Percentiles rank a stretch among this genome's conserved stretches.
Evolutionary conservation across 2,888 invertebrate genomes (phyloP).

Genomic region (Tenthredo scrophulariae): DNA sequence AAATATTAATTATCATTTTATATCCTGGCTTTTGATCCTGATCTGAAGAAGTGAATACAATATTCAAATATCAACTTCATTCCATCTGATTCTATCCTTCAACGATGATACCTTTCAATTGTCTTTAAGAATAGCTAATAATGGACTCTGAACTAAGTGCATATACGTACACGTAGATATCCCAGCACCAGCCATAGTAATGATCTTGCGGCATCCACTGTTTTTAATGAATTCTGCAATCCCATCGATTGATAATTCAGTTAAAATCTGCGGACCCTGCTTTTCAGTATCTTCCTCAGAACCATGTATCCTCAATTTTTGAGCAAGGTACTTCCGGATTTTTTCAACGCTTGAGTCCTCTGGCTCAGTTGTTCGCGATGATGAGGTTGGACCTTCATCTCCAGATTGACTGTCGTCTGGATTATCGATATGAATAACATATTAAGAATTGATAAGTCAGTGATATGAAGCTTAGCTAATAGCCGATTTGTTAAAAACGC

Average conservation of each 20-base stretch:
- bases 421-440: background rate
- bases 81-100: background rate
- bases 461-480: background rate
- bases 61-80: background rate
- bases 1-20: background rate
- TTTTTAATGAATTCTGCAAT: slow-evolving; percentile 89
- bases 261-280: slow-evolving; percentile 80
- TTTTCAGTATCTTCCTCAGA: slow-evolving; percentile 74
- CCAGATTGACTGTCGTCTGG: background rate
- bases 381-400: slow-evolving; percentile 32
- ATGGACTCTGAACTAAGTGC: background rate
- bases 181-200: slow-evolving; percentile 97
- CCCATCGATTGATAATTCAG: slow-evolving; percentile 87
- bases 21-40: background rate
- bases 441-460: background rate
- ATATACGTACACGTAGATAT: slow-evolving; percentile 94
- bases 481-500: background rate
- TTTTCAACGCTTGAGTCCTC: slow-evolving; percentile 82
- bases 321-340: slow-evolving; percentile 83
- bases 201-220: slow-evolving; percentile 89
- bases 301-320: slow-evolving; percentile 83
- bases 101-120: background rate
- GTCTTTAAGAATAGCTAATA: background rate
- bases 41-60: too few relatives aligned
- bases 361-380: slow-evolving; percentile 44